Base-by-base conservation (phyloP, 2,888 invertebrate genomes). In the Yponomeuta malinellus region DNA sequence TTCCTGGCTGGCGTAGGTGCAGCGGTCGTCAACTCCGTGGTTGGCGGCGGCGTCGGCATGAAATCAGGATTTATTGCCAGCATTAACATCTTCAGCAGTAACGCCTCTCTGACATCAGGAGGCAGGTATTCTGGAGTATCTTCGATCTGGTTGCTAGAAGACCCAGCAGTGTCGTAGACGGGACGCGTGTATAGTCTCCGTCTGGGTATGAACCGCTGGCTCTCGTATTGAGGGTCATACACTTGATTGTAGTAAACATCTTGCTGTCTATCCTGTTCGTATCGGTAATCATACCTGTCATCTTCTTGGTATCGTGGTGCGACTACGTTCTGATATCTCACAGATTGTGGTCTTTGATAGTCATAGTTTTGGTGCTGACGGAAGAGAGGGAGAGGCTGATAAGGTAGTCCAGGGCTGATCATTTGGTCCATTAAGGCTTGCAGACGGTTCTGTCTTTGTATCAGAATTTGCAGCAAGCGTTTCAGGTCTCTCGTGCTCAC, bases 401-500 rank as follows among this genome's bases (percentile, higher is more conserved):
- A 85, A 2, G 89, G 79, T 0, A 84, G 84, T 0, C 83, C 84
- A 5, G 90, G 86, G 29, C 82, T 78, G 65, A 91, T 81, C 73
- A 89, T 81, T 75, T 91, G 89, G 72, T 93, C 93, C 89, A 93
- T 93, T 29, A 94, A 81, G 65, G 89, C 87, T 81, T 94, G 94
- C 74, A 94, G 78, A 67, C 93, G 88, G 75, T 92, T 94, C 83
- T 96, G 95, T 70, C 95, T 88, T 48, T 94, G 80, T 63, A 96
- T 93, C 71, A 96, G 85, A 80, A 94, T 93, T 74, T 95, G 94
- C 8, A 96, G 86, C 64, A 96, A 84, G 69, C 94, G 90, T 78
- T 95, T 95, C 73, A 96, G 94, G 79, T 96, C 96, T 77, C 94
- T 93, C 1, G 95, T 94, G 78, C 95, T 95, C 2, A 96, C 93